Base-by-base conservation (phyloP, 2,888 invertebrate species). In the Sminthurides aquaticus region DNA sequence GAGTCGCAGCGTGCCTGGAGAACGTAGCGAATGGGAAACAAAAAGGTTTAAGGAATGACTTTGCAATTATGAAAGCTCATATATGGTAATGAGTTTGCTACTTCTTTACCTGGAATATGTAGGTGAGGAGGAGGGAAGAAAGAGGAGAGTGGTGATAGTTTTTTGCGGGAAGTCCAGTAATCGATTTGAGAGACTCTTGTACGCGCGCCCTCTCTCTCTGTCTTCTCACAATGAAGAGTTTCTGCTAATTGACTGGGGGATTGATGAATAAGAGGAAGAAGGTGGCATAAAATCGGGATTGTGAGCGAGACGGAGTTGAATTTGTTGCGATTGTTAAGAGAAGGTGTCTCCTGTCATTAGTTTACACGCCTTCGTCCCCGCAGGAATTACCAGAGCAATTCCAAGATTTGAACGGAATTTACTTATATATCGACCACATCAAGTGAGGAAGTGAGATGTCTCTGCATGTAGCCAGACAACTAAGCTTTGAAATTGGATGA, bases 201-300 rank as follows among this genome's bases (percentile, higher is more conserved):
- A 34, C 43, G 43, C 43, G 43, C 43, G 43, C 15, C 43, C 15
- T 34, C 43, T 34, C n/a, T n/a, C 43, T 34, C 8, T 34, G 43
- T 34, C 43, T 34, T 34, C 8, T 5, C 43, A 34, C 43, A 34
- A 34, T 56, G 3, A 56, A 26, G 20, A 43, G 34, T 61, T 54
- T 55, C 55, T 62, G 62, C 62, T 62, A 62, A 62, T 62, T 62
- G 62, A 62, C 62, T 62, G 28, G 22, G 59, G 59, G 49, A 64
- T 65, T 57, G 57, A 56, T 61, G 62, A 60, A 62, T 57, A 54
- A 29, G n/a, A 61, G 58, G 29, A 49, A 49, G 57, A 43, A 69
- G 66, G 60, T 70, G 69, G 71, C 72, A 72, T 67, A 72, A 72
- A 72, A 72, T 72, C 66, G 67, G 55, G 67, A 72, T 72, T 72